Percentiles rank a stretch among this genome's conserved stretches.
phyloP scores from a whole-genome alignment of 2,888 invertebrate species.

The Apamea crenata region DNA sequence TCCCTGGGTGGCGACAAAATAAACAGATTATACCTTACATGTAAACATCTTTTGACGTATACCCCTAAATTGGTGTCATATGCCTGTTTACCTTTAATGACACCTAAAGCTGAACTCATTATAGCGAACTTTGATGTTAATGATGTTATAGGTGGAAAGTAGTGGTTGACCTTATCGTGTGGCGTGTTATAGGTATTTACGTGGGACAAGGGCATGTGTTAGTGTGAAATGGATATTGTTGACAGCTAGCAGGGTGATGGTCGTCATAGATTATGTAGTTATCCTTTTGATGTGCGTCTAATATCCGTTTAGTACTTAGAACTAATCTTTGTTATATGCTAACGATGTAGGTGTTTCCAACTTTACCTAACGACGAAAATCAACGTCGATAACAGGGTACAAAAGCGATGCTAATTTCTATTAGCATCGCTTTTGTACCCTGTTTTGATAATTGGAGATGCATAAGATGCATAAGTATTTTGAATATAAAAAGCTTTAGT shows the following conservation, averaged over 20 bases:
- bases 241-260: constrained; percentile 9
- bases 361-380: neutral
- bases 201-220: neutral
- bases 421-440: neutral
- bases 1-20: constrained; percentile 65
- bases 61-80: constrained; percentile 67
- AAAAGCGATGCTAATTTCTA: too few species aligned
- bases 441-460: neutral
- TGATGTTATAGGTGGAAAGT: constrained; percentile 15
- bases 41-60: constrained; percentile 69
- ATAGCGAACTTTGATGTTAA: constrained; percentile 49
- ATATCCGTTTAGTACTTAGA: neutral
- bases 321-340: neutral
- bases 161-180: constrained; percentile 27
- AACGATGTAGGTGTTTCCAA: neutral
- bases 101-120: constrained; percentile 52
- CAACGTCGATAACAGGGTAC: too few species aligned
- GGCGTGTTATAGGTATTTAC: neutral
- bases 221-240: constrained; percentile 40
- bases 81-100: constrained; percentile 63
- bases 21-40: constrained; percentile 68
- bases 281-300: constrained; percentile 5
- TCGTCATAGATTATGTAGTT: constrained; percentile 20
- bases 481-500: neutral
- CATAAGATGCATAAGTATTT: neutral